Evolutionary conservation across 2,113 vertebrate genomes (phyloP), one percentile per base, ranked within the genome.

Genomic region (Periophthalmus modestus): DNA sequence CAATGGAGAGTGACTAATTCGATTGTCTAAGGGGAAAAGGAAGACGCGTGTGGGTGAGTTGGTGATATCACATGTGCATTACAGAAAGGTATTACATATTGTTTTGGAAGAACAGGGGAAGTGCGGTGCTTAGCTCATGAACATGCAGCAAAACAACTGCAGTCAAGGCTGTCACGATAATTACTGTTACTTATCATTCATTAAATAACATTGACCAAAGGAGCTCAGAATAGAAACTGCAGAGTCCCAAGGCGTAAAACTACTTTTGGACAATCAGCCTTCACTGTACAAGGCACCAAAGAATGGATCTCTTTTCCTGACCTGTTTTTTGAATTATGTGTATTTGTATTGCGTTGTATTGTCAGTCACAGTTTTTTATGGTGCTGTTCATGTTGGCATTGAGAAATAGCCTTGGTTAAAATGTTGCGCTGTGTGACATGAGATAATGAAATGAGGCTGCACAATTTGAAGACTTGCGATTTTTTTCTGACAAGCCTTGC

Each of bases 21-120:
- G 83, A 90, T 90, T 90, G 89, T 89, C 79, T 78, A 61, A 75
- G 73, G 78, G 84, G 85, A 79, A 87, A 89, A 89, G 78, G 87
- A 87, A 90, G 90, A 71, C 76, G 79, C 83, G 70, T 76, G 76
- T 76, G 67, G 74, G 73, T n/a, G 69, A 43, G 71, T 63, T 48
- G 46, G 36, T 34, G 72, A 48, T 34, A 46, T n/a, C 3, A 9
- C 59, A 19, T 52, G 59, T 75, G 19, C 47, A 47, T 18, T 28
- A 75, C 36, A 48, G 66, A 43, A 23, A 74, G 43, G 43, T 47
- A 70, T 43, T 69, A 66, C 19, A 61, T 23, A 9, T 33, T 52
- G 12, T 57, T 57, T 57, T 57, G 55, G 55, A 58, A 11, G 57
- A 5, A 23, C n/a, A 57, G 12, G 21, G 55, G 21, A 57, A 23